These are phyloP conservation scores for Umimayanthus kanabou DNA, from an alignment of 92 coral and sea anemone genomes.

Conservation along the genomic window DNA sequence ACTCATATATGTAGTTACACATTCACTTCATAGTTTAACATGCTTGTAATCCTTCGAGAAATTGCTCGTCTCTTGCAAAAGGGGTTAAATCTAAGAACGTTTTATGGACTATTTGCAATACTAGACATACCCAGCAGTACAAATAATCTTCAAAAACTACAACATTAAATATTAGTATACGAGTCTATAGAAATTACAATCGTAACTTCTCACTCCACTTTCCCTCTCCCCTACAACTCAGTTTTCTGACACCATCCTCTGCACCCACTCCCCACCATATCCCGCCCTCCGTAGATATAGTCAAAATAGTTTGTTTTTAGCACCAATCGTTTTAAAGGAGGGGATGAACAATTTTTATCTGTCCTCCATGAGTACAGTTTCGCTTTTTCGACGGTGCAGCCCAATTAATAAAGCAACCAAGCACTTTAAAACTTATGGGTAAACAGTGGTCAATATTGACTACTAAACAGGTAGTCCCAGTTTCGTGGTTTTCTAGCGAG, in stretches of 20 bases:
- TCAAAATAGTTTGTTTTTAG: too few species aligned
- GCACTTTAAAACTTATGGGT: background rate
- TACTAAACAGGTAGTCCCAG: too few species aligned
- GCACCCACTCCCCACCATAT: too few species aligned
- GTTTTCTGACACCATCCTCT: too few species aligned
- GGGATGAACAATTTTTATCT: background rate
- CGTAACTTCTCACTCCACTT: too few species aligned
- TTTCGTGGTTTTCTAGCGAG: background rate
- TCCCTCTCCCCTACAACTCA: too few species aligned
- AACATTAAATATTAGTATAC: too few species aligned
- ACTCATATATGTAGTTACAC: too few species aligned
- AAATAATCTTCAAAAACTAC: background rate
- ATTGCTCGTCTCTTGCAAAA: background rate
- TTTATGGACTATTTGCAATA: background rate
- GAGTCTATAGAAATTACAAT: too few species aligned
- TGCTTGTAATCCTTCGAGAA: background rate
- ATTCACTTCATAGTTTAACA: background rate
- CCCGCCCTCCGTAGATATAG: too few species aligned
- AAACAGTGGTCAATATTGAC: background rate
- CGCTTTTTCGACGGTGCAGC: background rate
- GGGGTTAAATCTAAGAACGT: background rate
- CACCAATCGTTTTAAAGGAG: too few species aligned
- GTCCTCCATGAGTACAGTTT: background rate
- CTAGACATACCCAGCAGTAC: background rate
- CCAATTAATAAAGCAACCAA: background rate